phyloP scores from a whole-genome alignment of 2,888 invertebrate species.

The Lysandra coridon region DNA sequence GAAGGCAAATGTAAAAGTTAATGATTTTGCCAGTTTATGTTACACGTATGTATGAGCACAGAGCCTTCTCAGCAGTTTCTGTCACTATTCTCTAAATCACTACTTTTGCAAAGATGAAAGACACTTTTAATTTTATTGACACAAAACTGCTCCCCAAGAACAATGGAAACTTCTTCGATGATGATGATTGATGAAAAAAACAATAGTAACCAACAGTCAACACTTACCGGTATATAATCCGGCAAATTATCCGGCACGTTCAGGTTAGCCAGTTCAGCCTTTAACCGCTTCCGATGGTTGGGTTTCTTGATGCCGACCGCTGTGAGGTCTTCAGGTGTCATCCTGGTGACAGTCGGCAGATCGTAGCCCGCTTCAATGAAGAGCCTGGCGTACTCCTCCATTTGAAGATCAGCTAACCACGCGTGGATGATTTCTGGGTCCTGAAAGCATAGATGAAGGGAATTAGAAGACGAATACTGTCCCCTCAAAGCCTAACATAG shows the following conservation, averaged over 20 bases:
- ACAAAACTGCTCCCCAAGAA: neutral
- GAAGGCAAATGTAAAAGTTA: too few species aligned
- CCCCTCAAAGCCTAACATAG: too few species aligned
- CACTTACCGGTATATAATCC: constrained; percentile 93
- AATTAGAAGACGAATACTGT: neutral
- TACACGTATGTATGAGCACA: too few species aligned
- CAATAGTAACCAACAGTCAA: constrained; percentile 48
- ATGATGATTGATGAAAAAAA: neutral
- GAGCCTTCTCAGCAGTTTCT: too few species aligned
- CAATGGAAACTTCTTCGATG: neutral
- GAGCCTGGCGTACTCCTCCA: constrained; percentile 96
- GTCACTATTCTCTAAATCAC: too few species aligned
- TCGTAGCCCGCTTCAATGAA: constrained; percentile 98
- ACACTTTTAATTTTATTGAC: neutral
- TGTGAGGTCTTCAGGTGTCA: constrained; percentile 98
- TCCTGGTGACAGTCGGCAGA: constrained; percentile 97
- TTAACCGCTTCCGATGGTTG: constrained; percentile 96
- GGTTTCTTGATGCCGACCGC: constrained; percentile 97
- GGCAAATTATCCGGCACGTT: constrained; percentile 97
- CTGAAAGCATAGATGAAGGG: constrained; percentile 61
- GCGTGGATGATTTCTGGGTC: constrained; percentile 96
- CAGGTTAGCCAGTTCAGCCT: constrained; percentile 96
- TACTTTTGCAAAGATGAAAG: too few species aligned
- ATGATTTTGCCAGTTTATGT: too few species aligned
- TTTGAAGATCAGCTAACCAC: constrained; percentile 96